These are phyloP conservation scores for Sebastes vulpes DNA, from an alignment of 2,797 vertebrate genomes.

Conservation along the genomic window DNA sequence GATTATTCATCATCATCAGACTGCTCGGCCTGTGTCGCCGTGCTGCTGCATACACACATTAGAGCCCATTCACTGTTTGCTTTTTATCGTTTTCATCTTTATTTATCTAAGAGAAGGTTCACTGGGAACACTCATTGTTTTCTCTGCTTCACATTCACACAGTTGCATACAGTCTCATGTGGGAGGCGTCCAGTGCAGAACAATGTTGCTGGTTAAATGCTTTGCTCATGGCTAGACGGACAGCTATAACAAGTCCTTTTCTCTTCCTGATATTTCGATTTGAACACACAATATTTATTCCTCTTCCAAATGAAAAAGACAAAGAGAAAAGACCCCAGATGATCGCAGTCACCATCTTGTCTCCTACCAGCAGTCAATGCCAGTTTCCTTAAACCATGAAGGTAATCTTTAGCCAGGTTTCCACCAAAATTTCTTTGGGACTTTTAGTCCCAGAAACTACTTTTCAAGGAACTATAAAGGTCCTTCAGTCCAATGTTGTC, in stretches of 20 bases:
- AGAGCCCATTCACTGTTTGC: slow-evolving; percentile 29
- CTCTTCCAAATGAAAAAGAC: neutral
- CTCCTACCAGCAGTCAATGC: neutral
- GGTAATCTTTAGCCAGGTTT: neutral
- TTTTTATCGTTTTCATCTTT: slow-evolving; percentile 21
- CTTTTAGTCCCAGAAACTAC: too few species aligned
- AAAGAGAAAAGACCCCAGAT: neutral
- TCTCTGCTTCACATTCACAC: slow-evolving; percentile 12
- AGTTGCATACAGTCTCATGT: neutral
- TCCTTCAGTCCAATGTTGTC: too few species aligned
- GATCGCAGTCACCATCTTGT: neutral
- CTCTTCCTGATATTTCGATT: neutral
- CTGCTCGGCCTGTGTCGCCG: slow-evolving; percentile 3
- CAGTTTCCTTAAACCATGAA: neutral
- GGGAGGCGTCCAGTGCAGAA: neutral
- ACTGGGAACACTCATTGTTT: slow-evolving; percentile 29
- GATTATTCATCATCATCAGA: slow-evolving; percentile 78
- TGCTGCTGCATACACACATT: slow-evolving; percentile 30
- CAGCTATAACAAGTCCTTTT: neutral
- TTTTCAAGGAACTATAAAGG: too few species aligned
- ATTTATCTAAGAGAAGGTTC: slow-evolving; percentile 27
- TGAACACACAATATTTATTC: neutral
- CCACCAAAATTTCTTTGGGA: too few species aligned
- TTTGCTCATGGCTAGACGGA: neutral
- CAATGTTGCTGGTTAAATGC: neutral